Evolutionary conservation across 2,113 vertebrate genomes (phyloP).

Genomic region (Hemicordylus capensis): DNA sequence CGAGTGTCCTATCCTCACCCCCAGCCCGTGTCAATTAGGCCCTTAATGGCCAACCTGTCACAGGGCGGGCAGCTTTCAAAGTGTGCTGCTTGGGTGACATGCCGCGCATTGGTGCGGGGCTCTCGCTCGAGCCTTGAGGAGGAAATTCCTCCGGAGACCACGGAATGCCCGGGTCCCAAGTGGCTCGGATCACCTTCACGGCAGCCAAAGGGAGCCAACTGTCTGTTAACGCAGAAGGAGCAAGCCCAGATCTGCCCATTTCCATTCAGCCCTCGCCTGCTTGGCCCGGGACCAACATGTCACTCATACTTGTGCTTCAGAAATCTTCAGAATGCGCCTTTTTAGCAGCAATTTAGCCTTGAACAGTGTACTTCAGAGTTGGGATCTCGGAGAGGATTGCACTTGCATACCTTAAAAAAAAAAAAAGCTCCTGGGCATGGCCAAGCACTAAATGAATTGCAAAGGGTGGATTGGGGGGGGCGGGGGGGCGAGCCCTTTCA

Average conservation of each 20-base stretch:
- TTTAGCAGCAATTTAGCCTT: slow-evolving; percentile 56
- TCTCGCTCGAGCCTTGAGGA: not conserved
- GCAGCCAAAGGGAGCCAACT: rapidly evolving
- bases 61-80: slow-evolving; percentile 21
- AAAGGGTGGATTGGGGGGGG: slow-evolving; percentile 41
- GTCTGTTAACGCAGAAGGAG: not conserved
- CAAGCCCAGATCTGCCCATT: not conserved
- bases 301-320: slow-evolving; percentile 38
- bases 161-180: rapidly evolving
- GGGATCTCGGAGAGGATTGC: slow-evolving; percentile 54
- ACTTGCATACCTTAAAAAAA: slow-evolving; percentile 61
- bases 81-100: not conserved
- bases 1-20: rapidly evolving
- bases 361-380: slow-evolving; percentile 63
- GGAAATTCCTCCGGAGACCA: too few species aligned
- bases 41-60: slow-evolving; percentile 35
- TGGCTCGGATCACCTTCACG: not conserved
- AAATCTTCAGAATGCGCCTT: not conserved
- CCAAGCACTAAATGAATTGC: slow-evolving; percentile 64
- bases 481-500: slow-evolving; percentile 17
- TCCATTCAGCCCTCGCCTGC: not conserved
- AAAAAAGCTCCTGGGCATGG: slow-evolving; percentile 51
- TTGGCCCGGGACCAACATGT: not conserved
- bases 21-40: slow-evolving; percentile 10
- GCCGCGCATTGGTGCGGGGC: not conserved